A percentile compares a stretch with the other conserved stretches of the same genome.
Evolutionary conservation across 2,888 invertebrate genomes (phyloP).

Genomic region (Piscicola geometra): DNA sequence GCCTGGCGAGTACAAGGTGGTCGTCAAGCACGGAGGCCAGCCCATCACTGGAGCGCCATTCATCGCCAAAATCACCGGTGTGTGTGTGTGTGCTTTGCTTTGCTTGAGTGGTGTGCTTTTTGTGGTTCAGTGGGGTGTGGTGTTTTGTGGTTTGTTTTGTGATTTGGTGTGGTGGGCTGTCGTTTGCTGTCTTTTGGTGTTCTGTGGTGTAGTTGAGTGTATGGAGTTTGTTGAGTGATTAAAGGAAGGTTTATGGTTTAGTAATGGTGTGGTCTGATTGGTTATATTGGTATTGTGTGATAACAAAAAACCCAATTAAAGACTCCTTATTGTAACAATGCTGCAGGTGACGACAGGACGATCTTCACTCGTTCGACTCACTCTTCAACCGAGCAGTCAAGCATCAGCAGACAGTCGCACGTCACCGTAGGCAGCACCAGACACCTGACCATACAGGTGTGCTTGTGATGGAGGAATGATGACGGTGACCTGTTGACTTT

Average conservation of each 20-base stretch:
- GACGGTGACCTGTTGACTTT: not conserved
- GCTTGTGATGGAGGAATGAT: not conserved
- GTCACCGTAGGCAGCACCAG: conserved; percentile 94
- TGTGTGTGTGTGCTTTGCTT: not conserved
- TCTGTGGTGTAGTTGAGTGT: too few relatives aligned
- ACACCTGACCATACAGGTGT: conserved; percentile 64
- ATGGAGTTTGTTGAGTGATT: too few relatives aligned
- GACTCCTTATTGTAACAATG: too few relatives aligned
- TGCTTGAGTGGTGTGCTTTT: not conserved
- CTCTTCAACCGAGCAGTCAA: conserved; percentile 26
- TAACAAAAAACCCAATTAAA: too few relatives aligned
- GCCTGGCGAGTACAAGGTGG: conserved; percentile 38
- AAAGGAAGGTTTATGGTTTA: too few relatives aligned
- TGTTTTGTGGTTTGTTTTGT: not conserved
- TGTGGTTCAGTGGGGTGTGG: not conserved
- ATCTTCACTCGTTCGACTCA: conserved; percentile 17
- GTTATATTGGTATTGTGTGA: too few relatives aligned
- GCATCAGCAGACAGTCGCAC: conserved; percentile 62
- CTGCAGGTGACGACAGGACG: conserved; percentile 30
- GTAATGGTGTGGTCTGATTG: too few relatives aligned
- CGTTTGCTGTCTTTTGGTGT: too few relatives aligned
- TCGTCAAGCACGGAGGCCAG: conserved; percentile 37
- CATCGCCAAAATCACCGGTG: conserved; percentile 34
- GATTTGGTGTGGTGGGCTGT: not conserved
- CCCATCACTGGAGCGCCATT: conserved; percentile 38